These are phyloP conservation scores for Resseliella maxima DNA, from an alignment of 2,888 invertebrate species.

Conservation along the genomic window DNA sequence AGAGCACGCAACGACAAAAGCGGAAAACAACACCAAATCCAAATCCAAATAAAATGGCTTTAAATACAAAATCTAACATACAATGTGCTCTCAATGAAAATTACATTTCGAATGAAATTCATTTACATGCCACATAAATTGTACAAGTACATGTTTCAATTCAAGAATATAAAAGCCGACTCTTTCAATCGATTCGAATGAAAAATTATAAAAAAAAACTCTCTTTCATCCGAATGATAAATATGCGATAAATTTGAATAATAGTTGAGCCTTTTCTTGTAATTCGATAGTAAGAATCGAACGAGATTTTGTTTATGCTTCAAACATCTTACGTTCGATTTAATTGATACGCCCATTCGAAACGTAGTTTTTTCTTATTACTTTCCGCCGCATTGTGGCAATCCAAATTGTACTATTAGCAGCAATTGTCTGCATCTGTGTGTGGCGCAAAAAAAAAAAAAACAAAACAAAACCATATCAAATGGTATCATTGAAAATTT, in stretches of 20 bases:
- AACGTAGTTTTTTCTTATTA: not conserved
- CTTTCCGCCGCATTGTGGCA: not conserved
- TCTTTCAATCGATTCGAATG: not conserved
- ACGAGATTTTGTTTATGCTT: not conserved
- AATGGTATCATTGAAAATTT: conserved; percentile 21
- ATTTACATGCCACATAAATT: conserved; percentile 47
- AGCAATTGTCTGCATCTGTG: not conserved
- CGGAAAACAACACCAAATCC: not conserved
- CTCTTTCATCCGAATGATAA: conserved; percentile 34
- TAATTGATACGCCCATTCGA: not conserved
- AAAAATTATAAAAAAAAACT: not conserved
- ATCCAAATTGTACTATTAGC: conserved; percentile 26
- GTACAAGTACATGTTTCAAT: not conserved
- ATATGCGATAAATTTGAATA: conserved; percentile 50
- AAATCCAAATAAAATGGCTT: not conserved
- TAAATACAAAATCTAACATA: not conserved
- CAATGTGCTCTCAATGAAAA: conserved; percentile 36
- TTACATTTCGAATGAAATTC: conserved; percentile 29
- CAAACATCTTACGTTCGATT: not conserved
- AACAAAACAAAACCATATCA: not conserved
- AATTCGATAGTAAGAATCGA: not conserved
- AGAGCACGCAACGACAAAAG: conserved; percentile 28
- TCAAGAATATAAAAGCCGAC: not conserved
- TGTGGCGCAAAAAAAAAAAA: not conserved
- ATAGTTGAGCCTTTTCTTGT: not conserved